Evolutionary conservation across 64 coral and sea anemone species (phyloP).

Genomic region (Pocillopora damicornis): DNA sequence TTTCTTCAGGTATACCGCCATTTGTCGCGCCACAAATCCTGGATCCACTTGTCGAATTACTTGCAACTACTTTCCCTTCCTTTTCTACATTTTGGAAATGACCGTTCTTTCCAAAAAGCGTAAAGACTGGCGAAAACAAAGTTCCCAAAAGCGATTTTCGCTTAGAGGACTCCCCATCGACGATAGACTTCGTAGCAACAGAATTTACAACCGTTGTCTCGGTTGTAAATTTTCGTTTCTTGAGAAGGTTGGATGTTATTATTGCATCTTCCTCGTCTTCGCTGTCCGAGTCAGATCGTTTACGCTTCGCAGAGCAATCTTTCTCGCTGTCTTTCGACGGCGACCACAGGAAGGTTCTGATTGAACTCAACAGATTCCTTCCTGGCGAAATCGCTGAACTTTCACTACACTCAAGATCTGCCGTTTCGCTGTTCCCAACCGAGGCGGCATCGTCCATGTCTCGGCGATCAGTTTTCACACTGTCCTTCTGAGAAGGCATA

Average conservation of each 20-base stretch:
- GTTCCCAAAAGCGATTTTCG: constrained; percentile 92
- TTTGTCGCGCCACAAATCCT: constrained; percentile 43
- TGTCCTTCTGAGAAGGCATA: constrained; percentile 4
- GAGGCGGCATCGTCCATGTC: constrained; percentile 15
- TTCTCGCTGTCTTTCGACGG: constrained; percentile 63
- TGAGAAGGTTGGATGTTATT: constrained; percentile 85
- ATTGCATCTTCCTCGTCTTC: constrained; percentile 90
- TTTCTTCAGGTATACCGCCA: constrained; percentile 52
- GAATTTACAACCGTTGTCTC: constrained; percentile 68
- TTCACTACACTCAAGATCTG: constrained; percentile 55
- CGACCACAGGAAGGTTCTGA: constrained; percentile 99
- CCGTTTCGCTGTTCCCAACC: constrained; percentile 38
- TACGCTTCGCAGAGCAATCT: constrained; percentile 56
- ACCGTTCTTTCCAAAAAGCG: constrained; percentile 95
- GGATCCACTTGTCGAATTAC: constrained; percentile 7
- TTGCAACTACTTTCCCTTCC: constrained; percentile 41
- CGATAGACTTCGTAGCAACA: constrained; percentile 33
- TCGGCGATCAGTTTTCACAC: constrained; percentile 36
- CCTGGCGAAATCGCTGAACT: constrained; percentile 47
- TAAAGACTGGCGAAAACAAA: constrained; percentile 96
- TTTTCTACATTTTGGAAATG: constrained; percentile 72
- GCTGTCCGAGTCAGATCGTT: constrained; percentile 54
- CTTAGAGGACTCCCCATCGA: constrained; percentile 38
- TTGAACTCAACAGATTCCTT: constrained; percentile 90
- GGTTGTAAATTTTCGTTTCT: constrained; percentile 94